Percentiles rank a stretch among this genome's conserved stretches.
These are phyloP conservation scores for Indicator maculatus DNA, from an alignment of 2,113 vertebrate species.

Conservation along the genomic window DNA sequence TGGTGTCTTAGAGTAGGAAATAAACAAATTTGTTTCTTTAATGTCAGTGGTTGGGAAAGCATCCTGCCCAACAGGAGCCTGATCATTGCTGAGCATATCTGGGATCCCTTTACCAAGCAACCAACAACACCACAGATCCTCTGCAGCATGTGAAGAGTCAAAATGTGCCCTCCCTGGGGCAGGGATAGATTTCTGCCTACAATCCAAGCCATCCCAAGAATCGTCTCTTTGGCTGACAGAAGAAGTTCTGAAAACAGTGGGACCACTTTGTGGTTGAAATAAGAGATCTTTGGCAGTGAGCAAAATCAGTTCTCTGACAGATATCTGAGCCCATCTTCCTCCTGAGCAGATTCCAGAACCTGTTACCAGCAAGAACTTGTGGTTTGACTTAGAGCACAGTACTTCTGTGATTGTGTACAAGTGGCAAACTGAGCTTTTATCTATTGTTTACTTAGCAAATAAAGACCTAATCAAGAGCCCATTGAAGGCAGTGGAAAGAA, in stretches of 20 bases:
- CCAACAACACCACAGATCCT: accelerated
- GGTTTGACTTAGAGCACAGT: neutral
- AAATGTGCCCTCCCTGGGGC: accelerated
- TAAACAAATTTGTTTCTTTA: neutral
- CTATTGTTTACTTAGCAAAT: slow-evolving; percentile 28
- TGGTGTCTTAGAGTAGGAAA: neutral
- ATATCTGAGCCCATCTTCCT: neutral
- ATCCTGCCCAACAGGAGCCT: neutral
- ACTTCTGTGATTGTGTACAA: neutral
- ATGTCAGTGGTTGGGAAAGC: neutral
- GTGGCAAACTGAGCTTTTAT: neutral
- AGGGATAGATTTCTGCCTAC: neutral
- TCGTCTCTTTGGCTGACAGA: neutral
- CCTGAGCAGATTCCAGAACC: neutral
- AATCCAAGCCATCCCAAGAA: neutral
- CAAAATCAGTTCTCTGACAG: neutral
- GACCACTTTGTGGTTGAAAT: neutral
- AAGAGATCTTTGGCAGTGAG: neutral
- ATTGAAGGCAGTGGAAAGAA: neutral
- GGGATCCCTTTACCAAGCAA: neutral
- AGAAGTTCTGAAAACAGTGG: neutral
- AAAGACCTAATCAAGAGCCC: neutral
- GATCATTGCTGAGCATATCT: neutral
- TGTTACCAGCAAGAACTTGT: neutral
- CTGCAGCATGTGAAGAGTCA: neutral